phyloP scores from a whole-genome alignment of 92 coral and sea anemone species.

The Umimayanthus kanabou region DNA sequence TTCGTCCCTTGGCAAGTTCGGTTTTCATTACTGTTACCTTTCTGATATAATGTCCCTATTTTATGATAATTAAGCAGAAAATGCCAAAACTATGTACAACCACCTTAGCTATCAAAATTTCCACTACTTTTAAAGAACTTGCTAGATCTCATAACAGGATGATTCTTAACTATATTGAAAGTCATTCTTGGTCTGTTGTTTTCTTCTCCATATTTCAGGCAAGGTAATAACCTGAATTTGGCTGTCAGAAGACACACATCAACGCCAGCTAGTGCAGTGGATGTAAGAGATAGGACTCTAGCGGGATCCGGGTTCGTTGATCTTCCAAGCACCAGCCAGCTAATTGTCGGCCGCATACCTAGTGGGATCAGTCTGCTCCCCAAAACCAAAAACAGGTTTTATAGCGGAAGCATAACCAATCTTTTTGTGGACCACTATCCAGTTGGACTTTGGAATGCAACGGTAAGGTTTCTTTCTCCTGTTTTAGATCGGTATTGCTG shows the following conservation, averaged over 20 bases:
- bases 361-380: background rate
- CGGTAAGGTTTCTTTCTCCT: background rate
- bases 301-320: background rate
- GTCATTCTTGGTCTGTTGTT: background rate
- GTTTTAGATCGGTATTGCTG: too few species aligned
- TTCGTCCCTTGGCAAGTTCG: too few species aligned
- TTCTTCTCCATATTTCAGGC: background rate
- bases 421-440: slow-evolving; percentile 29
- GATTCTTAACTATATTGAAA: too few species aligned
- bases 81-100: too few species aligned
- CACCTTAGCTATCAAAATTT: background rate
- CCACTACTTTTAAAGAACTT: background rate
- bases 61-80: too few species aligned
- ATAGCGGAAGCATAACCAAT: slow-evolving; percentile 3
- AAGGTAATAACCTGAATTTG: background rate
- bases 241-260: background rate
- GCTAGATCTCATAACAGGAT: background rate
- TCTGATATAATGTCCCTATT: too few species aligned
- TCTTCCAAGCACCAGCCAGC: slow-evolving; percentile 1
- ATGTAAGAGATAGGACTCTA: background rate
- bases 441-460: slow-evolving; percentile 42
- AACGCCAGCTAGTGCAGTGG: background rate
- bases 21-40: too few species aligned
- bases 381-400: background rate
- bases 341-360: slow-evolving; percentile 13